Conservation (phyloP, 2,797 vertebrate genomes). For the Ctenopoma multispine region DNA sequence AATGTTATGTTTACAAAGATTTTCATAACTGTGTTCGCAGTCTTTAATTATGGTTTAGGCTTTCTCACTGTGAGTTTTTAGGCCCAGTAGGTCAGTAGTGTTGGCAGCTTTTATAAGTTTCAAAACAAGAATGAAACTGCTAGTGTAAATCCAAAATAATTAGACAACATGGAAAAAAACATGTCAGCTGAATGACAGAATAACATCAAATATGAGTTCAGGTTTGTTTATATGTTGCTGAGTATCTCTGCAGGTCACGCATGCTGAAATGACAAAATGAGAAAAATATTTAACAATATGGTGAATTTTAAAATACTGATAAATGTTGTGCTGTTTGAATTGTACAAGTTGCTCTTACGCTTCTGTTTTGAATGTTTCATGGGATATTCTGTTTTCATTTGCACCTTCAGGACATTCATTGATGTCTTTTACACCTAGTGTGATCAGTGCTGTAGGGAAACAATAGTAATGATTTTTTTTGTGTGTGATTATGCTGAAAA, state of each 20-base stretch:
- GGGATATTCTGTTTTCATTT: conserved; percentile 79
- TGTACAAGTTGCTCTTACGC: conserved; percentile 73
- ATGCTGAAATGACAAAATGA: not conserved
- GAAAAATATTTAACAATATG: not conserved
- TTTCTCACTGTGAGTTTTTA: too few relatives aligned
- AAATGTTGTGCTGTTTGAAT: not conserved
- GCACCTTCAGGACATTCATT: conserved; percentile 78
- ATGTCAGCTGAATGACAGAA: not conserved
- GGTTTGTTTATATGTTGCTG: not conserved
- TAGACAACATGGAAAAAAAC: not conserved
- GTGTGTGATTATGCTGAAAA: not conserved
- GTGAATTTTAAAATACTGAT: not conserved
- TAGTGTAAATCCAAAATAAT: not conserved
- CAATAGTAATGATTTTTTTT: not conserved
- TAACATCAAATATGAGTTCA: not conserved
- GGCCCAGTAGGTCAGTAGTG: too few relatives aligned
- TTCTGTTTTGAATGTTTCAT: conserved; percentile 79
- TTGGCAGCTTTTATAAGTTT: too few relatives aligned
- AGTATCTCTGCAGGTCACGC: conserved; percentile 3
- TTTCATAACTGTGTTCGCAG: too few relatives aligned
- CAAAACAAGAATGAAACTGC: too few relatives aligned
- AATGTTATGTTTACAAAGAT: too few relatives aligned
- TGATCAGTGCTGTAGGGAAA: conserved; percentile 73
- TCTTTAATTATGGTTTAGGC: too few relatives aligned
- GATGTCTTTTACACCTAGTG: conserved; percentile 78